Percentiles rank a stretch among this genome's conserved stretches.
Evolutionary conservation across 2,888 invertebrate species (phyloP).

Genomic region (Heliconius ethilla): DNA sequence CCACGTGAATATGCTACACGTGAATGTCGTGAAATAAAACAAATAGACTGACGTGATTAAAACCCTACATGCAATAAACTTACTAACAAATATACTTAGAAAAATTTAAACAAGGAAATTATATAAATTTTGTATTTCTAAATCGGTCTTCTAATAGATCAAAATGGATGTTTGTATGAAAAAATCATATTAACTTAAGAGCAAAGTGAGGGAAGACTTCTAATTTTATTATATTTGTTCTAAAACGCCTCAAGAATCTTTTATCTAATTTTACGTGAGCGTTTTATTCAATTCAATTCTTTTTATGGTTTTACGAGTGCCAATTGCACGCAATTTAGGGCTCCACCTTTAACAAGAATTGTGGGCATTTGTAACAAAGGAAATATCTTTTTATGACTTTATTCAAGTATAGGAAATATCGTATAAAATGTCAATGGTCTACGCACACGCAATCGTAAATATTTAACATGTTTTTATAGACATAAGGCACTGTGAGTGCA

Average conservation of each 20-base stretch:
- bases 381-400: constrained; percentile 25
- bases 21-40: no score
- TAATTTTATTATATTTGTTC: constrained; percentile 11
- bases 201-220: not conserved
- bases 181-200: not conserved
- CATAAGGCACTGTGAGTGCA: constrained; percentile 18
- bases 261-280: constrained; percentile 15
- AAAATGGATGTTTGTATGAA: not conserved
- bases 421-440: constrained; percentile 14
- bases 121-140: not conserved
- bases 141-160: not conserved
- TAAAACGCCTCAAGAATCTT: constrained; percentile 13
- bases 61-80: not conserved
- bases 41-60: no score
- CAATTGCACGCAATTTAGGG: constrained; percentile 8
- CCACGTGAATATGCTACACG: no score
- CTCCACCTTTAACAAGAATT: constrained; percentile 7
- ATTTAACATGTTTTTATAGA: constrained; percentile 33
- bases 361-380: constrained; percentile 22
- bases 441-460: constrained; percentile 21
- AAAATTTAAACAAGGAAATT: not conserved
- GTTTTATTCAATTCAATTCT: constrained; percentile 20
- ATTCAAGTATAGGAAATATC: constrained; percentile 23
- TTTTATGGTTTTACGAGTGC: constrained; percentile 17
- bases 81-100: not conserved